These are phyloP conservation scores for Hypocryptadius cinnamomeus DNA, from an alignment of 2,113 vertebrate species.

Conservation along the genomic window DNA sequence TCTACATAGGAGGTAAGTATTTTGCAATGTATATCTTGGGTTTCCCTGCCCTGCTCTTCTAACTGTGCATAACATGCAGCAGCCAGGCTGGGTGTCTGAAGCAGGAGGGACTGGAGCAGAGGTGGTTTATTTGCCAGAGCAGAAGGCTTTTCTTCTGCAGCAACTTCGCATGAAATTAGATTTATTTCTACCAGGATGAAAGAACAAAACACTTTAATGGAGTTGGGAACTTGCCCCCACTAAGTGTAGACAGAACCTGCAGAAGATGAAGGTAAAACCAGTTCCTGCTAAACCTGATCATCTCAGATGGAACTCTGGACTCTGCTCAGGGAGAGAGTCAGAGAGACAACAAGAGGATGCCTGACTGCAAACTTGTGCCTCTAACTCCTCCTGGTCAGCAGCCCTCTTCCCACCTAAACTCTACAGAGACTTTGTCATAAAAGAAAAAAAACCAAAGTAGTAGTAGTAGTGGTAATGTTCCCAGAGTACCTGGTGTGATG, in stretches of 20 bases:
- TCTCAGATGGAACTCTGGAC: background rate
- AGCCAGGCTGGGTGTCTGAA: background rate
- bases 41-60: background rate
- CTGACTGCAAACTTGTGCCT: background rate
- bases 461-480: background rate
- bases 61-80: background rate
- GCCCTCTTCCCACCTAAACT: background rate
- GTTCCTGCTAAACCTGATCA: background rate
- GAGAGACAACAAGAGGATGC: background rate
- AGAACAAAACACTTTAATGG: background rate
- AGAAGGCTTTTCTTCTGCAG: background rate
- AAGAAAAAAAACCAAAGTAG: background rate
- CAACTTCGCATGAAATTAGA: background rate
- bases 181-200: background rate
- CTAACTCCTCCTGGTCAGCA: background rate
- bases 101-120: background rate
- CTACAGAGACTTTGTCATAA: background rate
- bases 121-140: background rate
- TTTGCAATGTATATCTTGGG: background rate
- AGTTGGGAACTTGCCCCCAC: background rate
- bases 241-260: fast-evolving
- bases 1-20: background rate
- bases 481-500: background rate
- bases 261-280: background rate
- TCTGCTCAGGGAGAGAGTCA: background rate